Conservation (phyloP, 1,140 invertebrate species). For the Trichonephila inaurata region DNA sequence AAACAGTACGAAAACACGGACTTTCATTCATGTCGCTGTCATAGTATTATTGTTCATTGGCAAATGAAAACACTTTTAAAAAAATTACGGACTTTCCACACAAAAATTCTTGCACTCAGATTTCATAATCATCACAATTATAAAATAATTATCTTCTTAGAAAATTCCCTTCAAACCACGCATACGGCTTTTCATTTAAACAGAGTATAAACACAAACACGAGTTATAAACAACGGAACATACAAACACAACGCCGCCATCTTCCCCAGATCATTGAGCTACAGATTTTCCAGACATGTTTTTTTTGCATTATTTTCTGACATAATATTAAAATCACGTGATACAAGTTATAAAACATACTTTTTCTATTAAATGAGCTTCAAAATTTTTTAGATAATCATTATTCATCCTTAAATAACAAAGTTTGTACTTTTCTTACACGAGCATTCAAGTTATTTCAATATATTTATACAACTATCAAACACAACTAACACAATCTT, state of each 20-base stretch:
- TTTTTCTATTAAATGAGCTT: no score
- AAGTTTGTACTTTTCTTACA: no score
- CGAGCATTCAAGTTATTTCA: no score
- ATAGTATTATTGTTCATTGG: slow-evolving; percentile 34
- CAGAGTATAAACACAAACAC: slow-evolving; percentile 71
- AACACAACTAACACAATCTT: no score
- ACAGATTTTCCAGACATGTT: neutral
- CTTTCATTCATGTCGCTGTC: slow-evolving; percentile 64
- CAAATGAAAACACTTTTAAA: neutral
- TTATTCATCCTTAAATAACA: no score
- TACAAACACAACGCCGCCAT: slow-evolving; percentile 72
- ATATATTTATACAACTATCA: no score
- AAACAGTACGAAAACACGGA: neutral
- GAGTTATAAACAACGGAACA: slow-evolving; percentile 68
- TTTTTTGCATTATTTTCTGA: neutral
- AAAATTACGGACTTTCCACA: neutral
- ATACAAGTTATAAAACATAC: neutral
- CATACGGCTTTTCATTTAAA: slow-evolving; percentile 23
- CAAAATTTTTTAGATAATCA: no score
- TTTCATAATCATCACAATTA: neutral
- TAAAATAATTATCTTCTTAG: neutral
- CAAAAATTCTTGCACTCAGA: neutral
- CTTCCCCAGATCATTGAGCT: slow-evolving; percentile 45
- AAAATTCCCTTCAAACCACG: neutral
- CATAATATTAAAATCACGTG: neutral